Percentiles rank a stretch among this genome's conserved stretches.
phyloP scores from a whole-genome alignment of 2,888 invertebrate species.

The Netelia melanura region DNA sequence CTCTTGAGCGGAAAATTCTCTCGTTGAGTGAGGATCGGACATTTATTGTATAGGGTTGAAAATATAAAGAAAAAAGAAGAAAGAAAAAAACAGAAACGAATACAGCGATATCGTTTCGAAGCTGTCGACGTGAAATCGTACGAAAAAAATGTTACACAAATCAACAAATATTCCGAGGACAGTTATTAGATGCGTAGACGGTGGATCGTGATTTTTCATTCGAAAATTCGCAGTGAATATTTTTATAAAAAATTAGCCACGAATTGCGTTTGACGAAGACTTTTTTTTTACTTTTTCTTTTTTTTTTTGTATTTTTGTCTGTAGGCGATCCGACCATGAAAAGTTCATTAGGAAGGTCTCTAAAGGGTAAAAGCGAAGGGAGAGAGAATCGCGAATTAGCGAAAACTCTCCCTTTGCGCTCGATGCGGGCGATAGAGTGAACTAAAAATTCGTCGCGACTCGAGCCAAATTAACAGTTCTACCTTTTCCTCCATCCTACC shows the following conservation, averaged over 20 bases:
- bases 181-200: not conserved
- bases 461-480: conserved; percentile 49
- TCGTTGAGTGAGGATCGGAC: conserved; percentile 45
- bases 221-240: not conserved
- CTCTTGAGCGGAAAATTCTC: conserved; percentile 29
- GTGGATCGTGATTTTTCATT: conserved; percentile 5
- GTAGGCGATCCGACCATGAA: not conserved
- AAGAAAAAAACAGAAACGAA: conserved; percentile 1
- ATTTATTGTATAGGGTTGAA: conserved; percentile 38
- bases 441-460: conserved; percentile 33
- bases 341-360: conserved; percentile 40
- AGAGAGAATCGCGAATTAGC: conserved; percentile 31
- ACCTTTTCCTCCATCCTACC: conserved; percentile 2
- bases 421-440: not conserved
- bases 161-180: not conserved
- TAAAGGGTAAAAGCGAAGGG: conserved; percentile 8
- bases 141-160: not conserved
- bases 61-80: conserved; percentile 19
- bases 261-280: conserved; percentile 7
- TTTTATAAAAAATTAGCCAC: not conserved
- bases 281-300: not conserved
- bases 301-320: too few species aligned
- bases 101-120: not conserved
- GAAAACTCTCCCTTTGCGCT: not conserved
- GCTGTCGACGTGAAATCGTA: not conserved